Base-by-base conservation (phyloP, 2,888 invertebrate genomes). In the Ormyrus nitidulus region DNA sequence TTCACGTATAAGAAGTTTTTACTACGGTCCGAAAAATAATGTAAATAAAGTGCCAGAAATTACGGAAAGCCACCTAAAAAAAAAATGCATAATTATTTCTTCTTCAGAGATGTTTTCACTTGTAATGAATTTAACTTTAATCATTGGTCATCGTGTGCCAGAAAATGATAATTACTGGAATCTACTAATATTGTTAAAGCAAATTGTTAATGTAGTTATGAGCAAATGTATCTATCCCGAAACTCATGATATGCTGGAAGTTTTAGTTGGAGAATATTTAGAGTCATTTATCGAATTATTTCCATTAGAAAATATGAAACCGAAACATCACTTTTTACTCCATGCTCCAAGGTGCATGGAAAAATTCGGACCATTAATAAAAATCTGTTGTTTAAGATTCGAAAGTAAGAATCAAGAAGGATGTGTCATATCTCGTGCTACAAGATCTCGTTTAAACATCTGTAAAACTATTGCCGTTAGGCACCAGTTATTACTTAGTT, bases 241-340 rank as follows among this genome's bases (percentile, higher is more conserved):
- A 34, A 81, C 77, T 58, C 76, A 80, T 69, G n/a, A 72, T 34
- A 65, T 76, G 13, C 53, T 83, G 10, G n/a, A 62, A 53, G 51
- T 72, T 58, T n/a, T 81, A 13, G 69, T 81, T 11, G 2, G 11
- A 8, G 81, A 84, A 65, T 83, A 82, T 78, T 77, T 83, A 51
- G 62, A 34, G 48, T 53, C 51, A 11, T 72, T 49, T 46, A 49
- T 48, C 11, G 46, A 76, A 56, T 49, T 83, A 7, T 82, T 83
- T 64, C 80, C 77, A 10, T 8, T 7, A 51, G 46, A 81, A 48
- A 54, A 64, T 49, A 61, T 82, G 9, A 82, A 84, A 54, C 82
- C 83, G 1, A 84, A 85, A 75, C 84, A 84, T 58, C 84, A 85
- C 68, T 74, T 76, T 51, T 73, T 84, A 0, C 48, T 83, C 8